phyloP scores from a whole-genome alignment of 1,140 invertebrate genomes.

The Drosophila repleta region DNA sequence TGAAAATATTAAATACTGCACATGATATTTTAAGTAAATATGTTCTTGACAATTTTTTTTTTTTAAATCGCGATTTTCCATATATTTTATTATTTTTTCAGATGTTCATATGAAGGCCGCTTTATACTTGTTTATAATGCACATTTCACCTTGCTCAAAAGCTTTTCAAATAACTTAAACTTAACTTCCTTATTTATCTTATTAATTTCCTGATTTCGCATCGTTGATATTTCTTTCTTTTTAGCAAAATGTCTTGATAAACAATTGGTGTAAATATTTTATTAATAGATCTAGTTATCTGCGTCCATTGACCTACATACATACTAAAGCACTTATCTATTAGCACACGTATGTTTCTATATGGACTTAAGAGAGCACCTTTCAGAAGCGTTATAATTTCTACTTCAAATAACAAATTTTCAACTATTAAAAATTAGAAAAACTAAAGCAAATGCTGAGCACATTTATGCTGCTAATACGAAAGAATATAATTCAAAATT shows the following conservation, averaged over 20 bases:
- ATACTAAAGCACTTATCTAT: conserved; percentile 10
- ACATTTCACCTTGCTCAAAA: too few species aligned
- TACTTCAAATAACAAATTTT: neutral
- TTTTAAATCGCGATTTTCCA: too few species aligned
- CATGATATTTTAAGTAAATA: too few species aligned
- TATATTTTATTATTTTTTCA: too few species aligned
- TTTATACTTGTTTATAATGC: too few species aligned
- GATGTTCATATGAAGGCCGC: too few species aligned
- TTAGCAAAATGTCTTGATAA: conserved; percentile 18
- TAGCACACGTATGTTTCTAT: neutral
- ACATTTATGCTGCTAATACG: neutral
- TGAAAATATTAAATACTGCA: too few species aligned
- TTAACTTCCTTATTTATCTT: neutral
- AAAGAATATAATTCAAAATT: neutral
- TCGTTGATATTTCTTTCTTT: conserved; percentile 28
- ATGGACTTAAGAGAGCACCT: neutral
- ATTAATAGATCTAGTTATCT: conserved; percentile 26
- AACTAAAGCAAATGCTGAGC: conserved; percentile 5
- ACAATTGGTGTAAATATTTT: conserved; percentile 25
- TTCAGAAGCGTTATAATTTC: neutral
- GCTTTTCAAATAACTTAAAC: neutral
- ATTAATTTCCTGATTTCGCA: neutral
- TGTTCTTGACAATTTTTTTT: too few species aligned
- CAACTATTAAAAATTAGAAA: too few species aligned
- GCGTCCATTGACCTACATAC: conserved; percentile 50